Conservation (phyloP, 1,140 invertebrate species). For the Danaus plexippus region DNA sequence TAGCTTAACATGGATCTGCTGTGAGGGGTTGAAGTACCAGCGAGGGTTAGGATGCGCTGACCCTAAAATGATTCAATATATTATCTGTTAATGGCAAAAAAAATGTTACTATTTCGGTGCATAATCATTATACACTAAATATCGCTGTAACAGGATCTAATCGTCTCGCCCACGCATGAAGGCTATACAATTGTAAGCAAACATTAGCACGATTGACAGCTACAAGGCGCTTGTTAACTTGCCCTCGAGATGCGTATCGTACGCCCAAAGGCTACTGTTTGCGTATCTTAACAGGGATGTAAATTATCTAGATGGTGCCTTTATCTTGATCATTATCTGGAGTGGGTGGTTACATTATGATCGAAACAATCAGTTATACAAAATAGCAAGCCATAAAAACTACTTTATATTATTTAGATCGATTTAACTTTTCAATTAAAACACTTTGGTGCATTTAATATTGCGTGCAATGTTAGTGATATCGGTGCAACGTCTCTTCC, state of each 20-base stretch:
- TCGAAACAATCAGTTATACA: too few relatives aligned
- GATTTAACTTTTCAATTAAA: too few relatives aligned
- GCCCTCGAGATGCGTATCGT: conserved; percentile 51
- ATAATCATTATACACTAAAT: background rate
- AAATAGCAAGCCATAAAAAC: too few relatives aligned
- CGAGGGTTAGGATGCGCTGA: too few relatives aligned
- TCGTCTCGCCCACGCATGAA: conserved; percentile 19
- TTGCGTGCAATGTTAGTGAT: too few relatives aligned
- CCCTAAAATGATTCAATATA: too few relatives aligned
- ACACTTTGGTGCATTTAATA: too few relatives aligned
- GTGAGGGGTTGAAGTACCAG: too few relatives aligned
- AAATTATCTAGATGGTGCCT: conserved; percentile 22
- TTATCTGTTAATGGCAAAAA: background rate
- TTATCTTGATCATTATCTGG: too few relatives aligned
- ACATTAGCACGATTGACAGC: conserved; percentile 62
- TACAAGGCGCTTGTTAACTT: conserved; percentile 61
- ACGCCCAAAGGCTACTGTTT: conserved; percentile 59
- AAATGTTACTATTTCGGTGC: background rate
- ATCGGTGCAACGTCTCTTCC: conserved; percentile 7
- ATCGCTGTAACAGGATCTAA: conserved; percentile 15
- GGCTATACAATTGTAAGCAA: conserved; percentile 24
- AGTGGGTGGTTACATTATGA: too few relatives aligned
- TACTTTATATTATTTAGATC: too few relatives aligned
- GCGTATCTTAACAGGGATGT: conserved; percentile 36
- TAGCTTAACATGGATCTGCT: too few relatives aligned